Evolutionary conservation across 2,888 invertebrate species (phyloP), one percentile per base, ranked within the genome.

Genomic region (Clunio marinus): DNA sequence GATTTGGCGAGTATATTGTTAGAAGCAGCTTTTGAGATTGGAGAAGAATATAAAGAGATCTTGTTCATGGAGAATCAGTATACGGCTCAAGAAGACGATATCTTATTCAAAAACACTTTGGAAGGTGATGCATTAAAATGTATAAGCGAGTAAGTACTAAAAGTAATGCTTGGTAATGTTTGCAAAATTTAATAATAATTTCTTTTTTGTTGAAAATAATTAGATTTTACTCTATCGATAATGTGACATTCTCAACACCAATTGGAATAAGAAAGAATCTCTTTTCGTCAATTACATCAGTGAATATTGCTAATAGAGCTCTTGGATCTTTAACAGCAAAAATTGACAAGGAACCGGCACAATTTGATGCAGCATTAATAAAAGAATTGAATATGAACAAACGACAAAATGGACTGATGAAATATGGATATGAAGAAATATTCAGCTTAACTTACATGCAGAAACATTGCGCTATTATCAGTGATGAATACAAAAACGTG

Each of bases 391-490:
- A 22, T 77, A 77, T 69, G 74, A 76, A 68, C 73, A 72, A 74
- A 32, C 74, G 78, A 0, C 71, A 78, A 65, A 76, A 77, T 1
- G 78, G 78, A 0, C 70, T 78, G 66, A 74, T 77, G 15, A 75
- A 75, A n/a, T 75, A 72, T 32, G 76, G 76, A 46, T 76, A 77
- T 69, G 76, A 77, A 37, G 77, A 78, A 70, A 73, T 78, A n/a
- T 78, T 77, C 59, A 75, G 77, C 1, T 70, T 78, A 24, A 73
- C 77, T 27, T 76, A 76, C 69, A 75, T 78, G 76, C 78, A 78
- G 69, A 76, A 77, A 69, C 77, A 78, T 69, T 78, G 78, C n/a
- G 72, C 75, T 2, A 74, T 78, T 69, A 75, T 77, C 62, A 75
- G 75, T 58, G 77, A 75, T 71, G 75, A 77, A 69, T 78, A 78